These are phyloP conservation scores for Piscicola geometra DNA, from an alignment of 2,888 invertebrate genomes.

Conservation along the genomic window DNA sequence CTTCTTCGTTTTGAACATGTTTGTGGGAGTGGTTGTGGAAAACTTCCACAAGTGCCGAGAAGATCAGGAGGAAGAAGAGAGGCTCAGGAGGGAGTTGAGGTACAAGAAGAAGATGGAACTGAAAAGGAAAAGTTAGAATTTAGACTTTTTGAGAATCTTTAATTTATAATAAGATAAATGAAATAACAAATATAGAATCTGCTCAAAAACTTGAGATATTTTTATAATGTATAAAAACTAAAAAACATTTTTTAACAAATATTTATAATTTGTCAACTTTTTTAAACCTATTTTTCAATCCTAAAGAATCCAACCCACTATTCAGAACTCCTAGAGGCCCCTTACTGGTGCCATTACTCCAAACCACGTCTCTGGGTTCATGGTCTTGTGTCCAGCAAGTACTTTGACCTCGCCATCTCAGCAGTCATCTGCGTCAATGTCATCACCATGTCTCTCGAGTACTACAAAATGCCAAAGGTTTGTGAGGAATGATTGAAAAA, in stretches of 20 bases:
- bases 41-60: slow-evolving; percentile 98
- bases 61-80: slow-evolving; percentile 95
- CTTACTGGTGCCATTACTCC: slow-evolving; percentile 90
- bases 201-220: neutral
- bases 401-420: slow-evolving; percentile 97
- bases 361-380: slow-evolving; percentile 84
- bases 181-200: too few relatives aligned
- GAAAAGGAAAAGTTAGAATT: slow-evolving; percentile 26
- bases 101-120: slow-evolving; percentile 68
- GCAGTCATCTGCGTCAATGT: slow-evolving; percentile 98
- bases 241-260: neutral
- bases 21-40: slow-evolving; percentile 98
- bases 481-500: too few relatives aligned
- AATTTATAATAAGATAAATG: too few relatives aligned
- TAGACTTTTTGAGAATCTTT: too few relatives aligned
- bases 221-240: too few relatives aligned
- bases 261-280: neutral
- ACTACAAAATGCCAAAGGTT: slow-evolving; percentile 92
- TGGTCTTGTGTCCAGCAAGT: slow-evolving; percentile 95
- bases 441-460: slow-evolving; percentile 99
- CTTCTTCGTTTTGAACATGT: slow-evolving; percentile 99
- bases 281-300: neutral
- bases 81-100: slow-evolving; percentile 85
- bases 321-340: slow-evolving; percentile 86
- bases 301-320: too few relatives aligned